phyloP scores from a whole-genome alignment of 2,888 invertebrate genomes.

The Drosophila prolongata region DNA sequence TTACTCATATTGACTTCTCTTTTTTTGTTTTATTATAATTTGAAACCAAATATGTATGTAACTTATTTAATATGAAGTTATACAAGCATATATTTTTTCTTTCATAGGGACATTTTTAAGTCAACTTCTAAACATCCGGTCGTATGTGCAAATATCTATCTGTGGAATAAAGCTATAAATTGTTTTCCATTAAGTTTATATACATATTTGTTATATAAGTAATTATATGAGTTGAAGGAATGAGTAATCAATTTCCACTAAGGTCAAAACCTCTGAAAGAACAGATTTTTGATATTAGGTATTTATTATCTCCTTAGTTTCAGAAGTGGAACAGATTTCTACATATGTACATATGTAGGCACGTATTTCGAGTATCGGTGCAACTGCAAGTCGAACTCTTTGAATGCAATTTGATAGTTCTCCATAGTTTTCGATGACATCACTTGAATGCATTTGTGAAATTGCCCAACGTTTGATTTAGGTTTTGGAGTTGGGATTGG shows the following conservation, averaged over 20 bases:
- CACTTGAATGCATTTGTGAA: slow-evolving; percentile 31
- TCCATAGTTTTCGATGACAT: slow-evolving; percentile 29
- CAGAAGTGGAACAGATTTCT: background rate
- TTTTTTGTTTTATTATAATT: background rate
- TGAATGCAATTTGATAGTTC: slow-evolving; percentile 30
- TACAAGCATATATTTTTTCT: too few relatives aligned
- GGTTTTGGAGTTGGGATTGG: slow-evolving; percentile 4
- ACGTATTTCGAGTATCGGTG: slow-evolving; percentile 5
- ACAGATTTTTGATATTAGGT: background rate
- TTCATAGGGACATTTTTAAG: too few relatives aligned
- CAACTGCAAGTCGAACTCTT: slow-evolving; percentile 1
- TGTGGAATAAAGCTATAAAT: background rate
- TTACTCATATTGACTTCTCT: background rate
- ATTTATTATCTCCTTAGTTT: background rate
- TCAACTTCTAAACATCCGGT: too few relatives aligned
- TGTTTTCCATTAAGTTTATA: background rate
- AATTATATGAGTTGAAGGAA: too few relatives aligned
- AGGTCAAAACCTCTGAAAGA: background rate
- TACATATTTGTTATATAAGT: too few relatives aligned
- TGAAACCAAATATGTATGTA: too few relatives aligned
- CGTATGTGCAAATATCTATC: background rate
- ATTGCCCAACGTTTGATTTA: slow-evolving; percentile 16
- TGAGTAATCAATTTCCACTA: too few relatives aligned
- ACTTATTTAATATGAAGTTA: too few relatives aligned
- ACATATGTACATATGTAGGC: background rate